Evolutionary conservation across 1,140 invertebrate genomes (phyloP).

Genomic region (Chionoecetes opilio): DNA sequence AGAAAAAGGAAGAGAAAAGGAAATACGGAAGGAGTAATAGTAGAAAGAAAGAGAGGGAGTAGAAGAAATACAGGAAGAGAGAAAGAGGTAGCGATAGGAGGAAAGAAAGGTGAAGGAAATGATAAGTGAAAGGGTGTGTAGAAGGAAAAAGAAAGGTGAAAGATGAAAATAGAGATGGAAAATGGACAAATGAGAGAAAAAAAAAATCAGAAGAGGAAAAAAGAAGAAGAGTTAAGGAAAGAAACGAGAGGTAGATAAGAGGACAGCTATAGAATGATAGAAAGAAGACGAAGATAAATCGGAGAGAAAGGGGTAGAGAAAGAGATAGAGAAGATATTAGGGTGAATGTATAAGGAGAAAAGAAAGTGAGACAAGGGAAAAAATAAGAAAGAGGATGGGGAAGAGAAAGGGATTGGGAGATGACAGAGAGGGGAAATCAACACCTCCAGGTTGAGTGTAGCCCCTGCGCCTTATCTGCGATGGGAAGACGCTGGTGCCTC

Average conservation of each 20-base stretch:
- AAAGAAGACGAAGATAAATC: background rate
- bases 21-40: background rate
- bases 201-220: background rate
- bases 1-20: background rate
- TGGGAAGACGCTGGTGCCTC: too few species aligned
- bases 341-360: background rate
- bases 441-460: too few species aligned
- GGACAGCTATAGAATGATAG: background rate
- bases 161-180: background rate
- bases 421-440: too few species aligned
- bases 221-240: background rate
- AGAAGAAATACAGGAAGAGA: background rate
- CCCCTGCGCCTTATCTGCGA: too few species aligned
- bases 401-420: too few species aligned
- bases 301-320: background rate
- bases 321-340: background rate
- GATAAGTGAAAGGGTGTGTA: too few species aligned
- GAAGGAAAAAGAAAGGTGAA: background rate
- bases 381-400: background rate
- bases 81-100: too few species aligned
- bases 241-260: background rate
- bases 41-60: background rate
- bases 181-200: background rate
- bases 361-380: background rate
- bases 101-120: too few species aligned